Percentiles rank a stretch among this genome's conserved stretches.
Evolutionary conservation across 1,140 invertebrate genomes (phyloP).

Genomic region (Zaprionus capensis): DNA sequence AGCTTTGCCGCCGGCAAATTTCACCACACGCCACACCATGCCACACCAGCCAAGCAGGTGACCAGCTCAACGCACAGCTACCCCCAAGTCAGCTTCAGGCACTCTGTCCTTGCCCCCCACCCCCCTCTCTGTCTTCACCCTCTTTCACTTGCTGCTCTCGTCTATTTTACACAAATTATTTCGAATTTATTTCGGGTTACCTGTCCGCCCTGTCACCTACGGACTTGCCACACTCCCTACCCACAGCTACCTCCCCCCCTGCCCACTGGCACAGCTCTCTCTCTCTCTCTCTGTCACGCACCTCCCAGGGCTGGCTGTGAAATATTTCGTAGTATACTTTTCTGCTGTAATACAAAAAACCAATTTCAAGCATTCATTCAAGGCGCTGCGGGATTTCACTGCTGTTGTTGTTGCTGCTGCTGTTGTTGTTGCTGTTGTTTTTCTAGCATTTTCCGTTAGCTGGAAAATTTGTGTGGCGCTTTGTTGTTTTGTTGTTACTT

Average conservation of each 20-base stretch:
- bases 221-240: neutral
- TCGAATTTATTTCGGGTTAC: conserved; percentile 79
- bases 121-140: conserved; percentile 6
- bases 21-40: conserved; percentile 51
- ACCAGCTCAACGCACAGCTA: neutral
- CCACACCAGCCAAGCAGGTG: conserved; percentile 53
- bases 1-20: conserved; percentile 64
- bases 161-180: conserved; percentile 82
- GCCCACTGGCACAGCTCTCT: neutral
- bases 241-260: neutral
- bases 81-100: conserved; percentile 13
- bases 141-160: conserved; percentile 55
- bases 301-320: conserved; percentile 16
- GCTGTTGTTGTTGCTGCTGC: conserved; percentile 2
- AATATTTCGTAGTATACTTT: conserved; percentile 72
- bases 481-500: conserved; percentile 17
- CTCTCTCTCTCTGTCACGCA: neutral
- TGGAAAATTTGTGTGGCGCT: conserved; percentile 38
- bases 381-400: conserved; percentile 56
- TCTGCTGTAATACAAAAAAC: conserved; percentile 70
- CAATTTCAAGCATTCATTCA: conserved; percentile 78
- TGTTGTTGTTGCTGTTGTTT: conserved; percentile 24
- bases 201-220: conserved; percentile 21
- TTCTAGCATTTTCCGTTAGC: conserved; percentile 43
- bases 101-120: neutral